Evolutionary conservation across 2,113 vertebrate genomes (phyloP), one percentile per base, ranked within the genome.

Genomic region (Hippocampus guttulatus): DNA sequence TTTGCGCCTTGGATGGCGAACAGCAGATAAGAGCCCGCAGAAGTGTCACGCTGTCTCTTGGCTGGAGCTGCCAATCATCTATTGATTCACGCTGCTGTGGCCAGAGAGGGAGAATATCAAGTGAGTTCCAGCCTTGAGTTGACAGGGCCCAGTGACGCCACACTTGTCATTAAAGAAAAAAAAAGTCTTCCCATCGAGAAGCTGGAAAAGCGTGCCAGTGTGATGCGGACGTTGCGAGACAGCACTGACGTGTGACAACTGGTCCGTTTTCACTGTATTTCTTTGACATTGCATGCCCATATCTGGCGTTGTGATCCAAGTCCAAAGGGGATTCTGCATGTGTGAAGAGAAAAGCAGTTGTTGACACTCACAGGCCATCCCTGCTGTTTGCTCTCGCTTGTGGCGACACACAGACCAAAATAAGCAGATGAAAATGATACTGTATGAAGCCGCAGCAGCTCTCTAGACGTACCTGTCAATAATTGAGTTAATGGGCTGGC

Each of bases 401-500:
- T 80, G 87, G 88, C 77, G 77, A 90, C 80, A 75, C 51, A 41
- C 11, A n/a, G 77, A 65, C 83, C 64, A 86, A 90, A 91, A 92
- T 90, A 92, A 85, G 75, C 61, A 25, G 23, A 69, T 77, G 67
- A n/a, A 18, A 76, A 83, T n/a, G 51, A 86, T 71, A 73, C 33
- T 38, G 33, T 38, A 38, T 62, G 52, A 69, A 70, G 58, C 75
- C 51, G 72, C 74, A 71, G 72, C 45, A 70, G 63, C 84, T 78
- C 78, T 55, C 69, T 70, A 80, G 77, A 85, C 71, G 74, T 73
- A 84, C 84, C 76, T 85, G 79, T 86, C 82, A 74, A 75, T 89
- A 90, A 91, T 90, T 88, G 81, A 84, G 43, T 87, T 89, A 88
- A 92, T 90, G 78, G 81, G 79, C 64, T 78, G 64, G 84, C 82